Base-by-base conservation (phyloP, 1,140 invertebrate species). In the Latrodectus geometricus region DNA sequence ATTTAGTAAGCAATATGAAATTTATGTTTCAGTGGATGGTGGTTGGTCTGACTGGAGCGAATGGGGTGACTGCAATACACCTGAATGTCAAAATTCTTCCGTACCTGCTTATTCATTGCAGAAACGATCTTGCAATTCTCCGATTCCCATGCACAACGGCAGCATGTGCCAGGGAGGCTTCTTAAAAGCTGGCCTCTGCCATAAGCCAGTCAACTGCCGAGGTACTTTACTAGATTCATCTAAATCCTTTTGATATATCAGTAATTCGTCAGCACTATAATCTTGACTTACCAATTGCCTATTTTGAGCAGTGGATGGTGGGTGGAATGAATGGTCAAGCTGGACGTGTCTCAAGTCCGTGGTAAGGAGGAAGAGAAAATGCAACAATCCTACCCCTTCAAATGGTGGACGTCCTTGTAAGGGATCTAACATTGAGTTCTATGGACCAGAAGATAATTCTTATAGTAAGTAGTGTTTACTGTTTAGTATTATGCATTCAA, bases 11-110 rank as follows among this genome's bases (percentile, higher is more conserved):
- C 35, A 35, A 35, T 35, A 35, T 35, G 5, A 35, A 35, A 35
- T 35, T 35, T 35, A n/a, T n/a, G 11, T 74, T 73, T 48, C 23
- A 82, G 80, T 82, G 69, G 23, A 82, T 15, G 80, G 80, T 14
- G 17, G 23, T 9, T 82, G 80, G 80, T 82, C 80, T 0, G 69
- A 82, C 3, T 82, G 80, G 80, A 21, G 80, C 8, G 69, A 56
- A 2, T 82, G 69, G 69, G 54, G 80, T 8, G 9, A 50, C 9
- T 82, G 80, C 54, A 65, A 73, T 8, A 72, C 20, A n/a, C 80
- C 80, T 0, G 54, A 73, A 14, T 82, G 80, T 20, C 14, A 14
- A 14, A 11, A 15, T 5, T 2, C 7, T 4, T 9, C 14, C 2
- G 20, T 0, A 8, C 11, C 12, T 4, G 52, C 80, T 9, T 21